Base-by-base conservation (phyloP, 1,140 invertebrate genomes). In the Augochlora pura region DNA sequence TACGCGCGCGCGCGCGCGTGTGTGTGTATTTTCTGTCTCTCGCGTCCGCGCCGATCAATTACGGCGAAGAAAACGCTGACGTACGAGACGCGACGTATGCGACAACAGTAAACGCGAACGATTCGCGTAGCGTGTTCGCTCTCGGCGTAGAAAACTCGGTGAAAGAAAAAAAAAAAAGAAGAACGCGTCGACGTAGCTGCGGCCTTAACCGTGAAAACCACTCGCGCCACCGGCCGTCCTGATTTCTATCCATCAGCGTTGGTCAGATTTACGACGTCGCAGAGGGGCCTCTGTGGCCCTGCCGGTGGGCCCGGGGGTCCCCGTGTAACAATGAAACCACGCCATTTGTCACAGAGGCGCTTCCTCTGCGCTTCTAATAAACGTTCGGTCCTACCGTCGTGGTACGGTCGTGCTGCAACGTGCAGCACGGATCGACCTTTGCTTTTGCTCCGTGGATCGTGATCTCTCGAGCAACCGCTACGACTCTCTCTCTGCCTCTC, bases 301-400 rank as follows among this genome's bases (percentile, higher is more conserved):
- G 84, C 70, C 76, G 73, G 66, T 72, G 81, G 80, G 84, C 68
- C 85, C 85, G 70, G 70, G 80, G 79, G 84, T 85, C 69, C 77
- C 57, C 66, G 86, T 77, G 84, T 80, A 89, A 90, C 88, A 90
- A 90, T 90, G 86, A 88, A 89, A 89, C 82, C 82, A 72, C 60
- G 87, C 88, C 88, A 90, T 90, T 90, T 90, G 89, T 90, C 89
- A 90, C 88, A 87, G 85, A 87, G 86, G 83, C 87, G 87, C 89
- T 88, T 90, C 88, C 86, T 88, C 84, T 66, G 88, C 49, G 49
- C 82, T 87, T 83, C 85, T 90, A 90, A 89, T 90, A 90, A 86
- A 90, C 86, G 83, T 87, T 87, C 74, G 78, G 78, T 80, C 72
- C 81, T 83, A 80, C 77, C 80, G 81, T 79, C 79, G 69, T 80